A percentile compares a stretch with the other conserved stretches of the same genome.
These are phyloP conservation scores for Tortricodes alternella DNA, from an alignment of 2,888 invertebrate genomes.

Conservation along the genomic window DNA sequence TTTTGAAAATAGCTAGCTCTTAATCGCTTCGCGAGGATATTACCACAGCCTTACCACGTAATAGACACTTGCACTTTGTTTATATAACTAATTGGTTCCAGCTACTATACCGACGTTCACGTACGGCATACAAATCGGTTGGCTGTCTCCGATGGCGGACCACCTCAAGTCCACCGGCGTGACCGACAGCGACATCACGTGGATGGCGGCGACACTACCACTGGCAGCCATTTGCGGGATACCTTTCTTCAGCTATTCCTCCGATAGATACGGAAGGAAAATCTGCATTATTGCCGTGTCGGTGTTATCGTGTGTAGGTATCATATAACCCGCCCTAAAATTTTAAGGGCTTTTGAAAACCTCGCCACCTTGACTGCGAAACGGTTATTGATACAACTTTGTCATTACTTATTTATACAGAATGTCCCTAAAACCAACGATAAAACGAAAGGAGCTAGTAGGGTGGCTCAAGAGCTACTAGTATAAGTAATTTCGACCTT, in stretches of 20 bases:
- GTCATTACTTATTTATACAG: too few relatives aligned
- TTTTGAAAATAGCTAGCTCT: neutral
- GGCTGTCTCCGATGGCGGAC: slow-evolving; percentile 76
- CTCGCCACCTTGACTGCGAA: too few relatives aligned
- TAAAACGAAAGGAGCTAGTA: too few relatives aligned
- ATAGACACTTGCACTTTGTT: slow-evolving; percentile 12
- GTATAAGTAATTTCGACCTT: too few relatives aligned
- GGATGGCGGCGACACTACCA: slow-evolving; percentile 79
- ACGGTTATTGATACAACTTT: too few relatives aligned
- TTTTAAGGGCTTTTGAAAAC: too few relatives aligned
- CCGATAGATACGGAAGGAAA: slow-evolving; percentile 75
- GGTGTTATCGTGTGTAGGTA: slow-evolving; percentile 75
- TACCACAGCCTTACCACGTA: slow-evolving; percentile 4
- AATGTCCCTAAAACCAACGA: too few relatives aligned
- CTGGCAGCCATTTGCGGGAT: slow-evolving; percentile 76
- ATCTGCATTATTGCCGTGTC: slow-evolving; percentile 73
- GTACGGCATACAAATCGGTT: slow-evolving; percentile 77
- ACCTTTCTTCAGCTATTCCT: slow-evolving; percentile 73
- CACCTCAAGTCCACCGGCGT: slow-evolving; percentile 61
- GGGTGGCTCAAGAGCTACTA: too few relatives aligned
- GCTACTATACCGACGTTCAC: slow-evolving; percentile 77
- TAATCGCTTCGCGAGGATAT: slow-evolving; percentile 1
- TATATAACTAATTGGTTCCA: slow-evolving; percentile 44
- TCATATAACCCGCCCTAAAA: neutral
- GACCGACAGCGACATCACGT: slow-evolving; percentile 61